Conservation (phyloP, 2,797 vertebrate genomes). For the Microctenopoma stevenorrisi region DNA sequence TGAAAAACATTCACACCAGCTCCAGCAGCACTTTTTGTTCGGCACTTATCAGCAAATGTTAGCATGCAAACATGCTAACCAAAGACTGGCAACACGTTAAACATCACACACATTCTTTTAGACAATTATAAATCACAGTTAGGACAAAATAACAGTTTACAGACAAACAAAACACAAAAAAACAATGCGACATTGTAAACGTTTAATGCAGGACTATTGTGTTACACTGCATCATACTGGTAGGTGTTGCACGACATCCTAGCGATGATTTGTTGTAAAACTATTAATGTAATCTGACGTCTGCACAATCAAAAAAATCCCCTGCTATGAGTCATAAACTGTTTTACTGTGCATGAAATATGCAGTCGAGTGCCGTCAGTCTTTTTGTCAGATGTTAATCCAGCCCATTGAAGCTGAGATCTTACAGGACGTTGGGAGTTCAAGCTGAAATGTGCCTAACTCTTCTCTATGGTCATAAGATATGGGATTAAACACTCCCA, state of each 20-base stretch:
- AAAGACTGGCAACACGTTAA: not conserved
- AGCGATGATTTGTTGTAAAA: constrained; percentile 42
- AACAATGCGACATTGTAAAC: constrained; percentile 3
- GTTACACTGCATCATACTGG: constrained; percentile 33
- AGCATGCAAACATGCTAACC: not conserved
- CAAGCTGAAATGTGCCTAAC: constrained; percentile 42
- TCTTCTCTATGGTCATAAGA: constrained; percentile 53
- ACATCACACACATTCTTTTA: not conserved
- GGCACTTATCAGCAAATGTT: not conserved
- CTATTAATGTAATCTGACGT: constrained; percentile 51
- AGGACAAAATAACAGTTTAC: not conserved
- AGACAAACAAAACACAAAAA: constrained; percentile 15
- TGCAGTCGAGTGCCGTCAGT: constrained; percentile 41
- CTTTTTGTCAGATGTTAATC: constrained; percentile 68
- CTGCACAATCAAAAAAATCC: constrained; percentile 15
- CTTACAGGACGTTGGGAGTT: constrained; percentile 48
- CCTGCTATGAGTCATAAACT: constrained; percentile 43
- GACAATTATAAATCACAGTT: not conserved
- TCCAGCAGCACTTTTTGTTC: not conserved
- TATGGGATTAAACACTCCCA: constrained; percentile 56
- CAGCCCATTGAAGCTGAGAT: constrained; percentile 59
- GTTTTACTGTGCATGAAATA: constrained; percentile 65
- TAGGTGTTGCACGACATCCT: constrained; percentile 6
- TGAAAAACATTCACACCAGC: not conserved
- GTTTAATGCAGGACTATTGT: constrained; percentile 32